Conservation (phyloP, 2,888 invertebrate genomes). For the Rotaria socialis region DNA sequence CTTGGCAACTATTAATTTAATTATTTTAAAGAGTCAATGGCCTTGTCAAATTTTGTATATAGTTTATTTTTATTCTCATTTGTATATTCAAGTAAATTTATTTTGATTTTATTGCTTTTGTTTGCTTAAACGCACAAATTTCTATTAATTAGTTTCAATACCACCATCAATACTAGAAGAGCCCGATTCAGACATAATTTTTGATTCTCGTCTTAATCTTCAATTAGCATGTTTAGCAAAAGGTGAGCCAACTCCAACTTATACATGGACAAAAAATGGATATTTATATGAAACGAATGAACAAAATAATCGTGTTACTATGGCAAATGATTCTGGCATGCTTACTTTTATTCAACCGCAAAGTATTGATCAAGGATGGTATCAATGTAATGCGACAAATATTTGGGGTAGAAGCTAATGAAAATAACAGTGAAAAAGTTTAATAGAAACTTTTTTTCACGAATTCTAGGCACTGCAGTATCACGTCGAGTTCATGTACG, state of each 20-base stretch:
- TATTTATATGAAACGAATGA: slow-evolving; percentile 38
- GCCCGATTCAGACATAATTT: slow-evolving; percentile 43
- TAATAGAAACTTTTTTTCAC: not conserved
- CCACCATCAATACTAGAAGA: slow-evolving; percentile 41
- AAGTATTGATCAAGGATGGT: slow-evolving; percentile 45
- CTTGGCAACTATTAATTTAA: not conserved
- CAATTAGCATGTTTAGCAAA: slow-evolving; percentile 44
- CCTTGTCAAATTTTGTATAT: slow-evolving; percentile 2
- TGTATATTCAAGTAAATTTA: slow-evolving; percentile 16
- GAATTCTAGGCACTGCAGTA: slow-evolving; percentile 34
- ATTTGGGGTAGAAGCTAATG: not conserved
- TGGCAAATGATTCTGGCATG: slow-evolving; percentile 41
- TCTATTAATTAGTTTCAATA: slow-evolving; percentile 21
- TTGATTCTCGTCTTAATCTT: slow-evolving; percentile 44
- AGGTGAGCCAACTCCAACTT: slow-evolving; percentile 42
- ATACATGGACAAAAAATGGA: slow-evolving; percentile 46
- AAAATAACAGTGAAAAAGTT: no score
- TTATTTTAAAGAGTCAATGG: not conserved
- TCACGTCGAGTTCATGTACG: slow-evolving; percentile 34
- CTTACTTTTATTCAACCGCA: slow-evolving; percentile 41
- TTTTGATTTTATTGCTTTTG: not conserved
- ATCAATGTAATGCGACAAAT: slow-evolving; percentile 47
- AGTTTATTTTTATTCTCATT: not conserved
- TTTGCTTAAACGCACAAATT: not conserved
- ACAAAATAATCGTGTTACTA: slow-evolving; percentile 44